Evolutionary conservation across 2,113 vertebrate genomes (phyloP).

Genomic region (Nothoprocta pentlandii): DNA sequence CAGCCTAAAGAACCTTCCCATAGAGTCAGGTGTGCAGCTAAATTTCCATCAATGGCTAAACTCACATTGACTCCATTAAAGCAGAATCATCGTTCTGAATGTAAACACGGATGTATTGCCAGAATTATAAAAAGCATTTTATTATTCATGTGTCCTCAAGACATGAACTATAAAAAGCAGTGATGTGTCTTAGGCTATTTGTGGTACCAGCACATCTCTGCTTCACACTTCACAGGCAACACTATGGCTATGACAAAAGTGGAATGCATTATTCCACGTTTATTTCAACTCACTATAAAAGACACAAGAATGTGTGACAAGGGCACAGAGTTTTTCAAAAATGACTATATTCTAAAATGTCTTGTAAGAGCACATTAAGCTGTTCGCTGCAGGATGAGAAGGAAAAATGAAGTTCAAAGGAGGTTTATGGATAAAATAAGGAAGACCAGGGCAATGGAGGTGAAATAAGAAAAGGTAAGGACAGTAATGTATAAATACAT

Average conservation of each 20-base stretch:
- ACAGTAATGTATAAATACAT: background rate
- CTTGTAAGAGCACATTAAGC: conserved; percentile 40
- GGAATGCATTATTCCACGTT: background rate
- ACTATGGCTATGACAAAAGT: background rate
- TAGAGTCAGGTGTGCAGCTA: background rate
- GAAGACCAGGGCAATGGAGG: background rate
- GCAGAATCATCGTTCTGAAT: background rate
- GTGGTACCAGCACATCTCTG: background rate
- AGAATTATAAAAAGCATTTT: background rate
- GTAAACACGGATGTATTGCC: conserved; percentile 6
- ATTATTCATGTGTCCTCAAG: conserved; percentile 11
- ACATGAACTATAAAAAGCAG: conserved; percentile 18
- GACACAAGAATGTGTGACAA: conserved; percentile 49
- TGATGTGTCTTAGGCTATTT: background rate
- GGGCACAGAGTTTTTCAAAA: conserved; percentile 64
- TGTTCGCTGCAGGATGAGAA: background rate
- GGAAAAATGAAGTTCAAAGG: background rate
- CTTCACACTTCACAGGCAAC: conserved; percentile 2
- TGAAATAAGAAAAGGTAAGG: background rate
- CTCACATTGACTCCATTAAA: background rate
- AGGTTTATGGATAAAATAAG: background rate
- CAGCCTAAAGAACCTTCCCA: background rate
- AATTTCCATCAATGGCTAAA: background rate
- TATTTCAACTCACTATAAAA: conserved; percentile 23
- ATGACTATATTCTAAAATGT: conserved; percentile 25